Conservation (phyloP, 2,113 vertebrate genomes). For the Nannospalax galili region DNA sequence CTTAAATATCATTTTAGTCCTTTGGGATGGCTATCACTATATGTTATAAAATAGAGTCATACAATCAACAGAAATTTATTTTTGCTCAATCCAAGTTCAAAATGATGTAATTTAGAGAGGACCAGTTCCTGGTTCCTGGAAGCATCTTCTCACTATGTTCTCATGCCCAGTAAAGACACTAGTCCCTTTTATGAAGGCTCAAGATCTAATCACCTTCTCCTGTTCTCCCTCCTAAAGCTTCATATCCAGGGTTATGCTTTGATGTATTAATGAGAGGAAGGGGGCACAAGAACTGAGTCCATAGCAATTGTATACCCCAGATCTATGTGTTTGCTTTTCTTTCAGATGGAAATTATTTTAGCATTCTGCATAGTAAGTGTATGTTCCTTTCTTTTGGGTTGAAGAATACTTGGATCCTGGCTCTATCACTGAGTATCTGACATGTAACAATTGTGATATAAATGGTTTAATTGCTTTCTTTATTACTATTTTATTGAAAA, state of each 20-base stretch:
- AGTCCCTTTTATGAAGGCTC: background rate
- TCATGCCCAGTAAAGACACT: background rate
- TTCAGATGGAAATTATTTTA: background rate
- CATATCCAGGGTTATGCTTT: background rate
- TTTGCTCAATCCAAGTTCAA: background rate
- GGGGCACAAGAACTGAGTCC: background rate
- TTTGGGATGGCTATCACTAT: background rate
- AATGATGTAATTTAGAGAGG: background rate
- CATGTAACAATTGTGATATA: background rate
- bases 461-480: background rate
- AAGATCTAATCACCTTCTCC: background rate
- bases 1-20: background rate
- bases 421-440: background rate
- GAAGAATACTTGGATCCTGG: background rate
- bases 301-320: background rate
- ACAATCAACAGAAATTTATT: background rate
- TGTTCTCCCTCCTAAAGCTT: background rate
- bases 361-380: background rate
- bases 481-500: background rate
- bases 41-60: background rate
- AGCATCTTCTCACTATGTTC: background rate
- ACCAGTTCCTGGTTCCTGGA: background rate
- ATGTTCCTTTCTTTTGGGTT: background rate
- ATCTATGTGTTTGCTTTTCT: constrained; percentile 2
- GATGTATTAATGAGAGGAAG: background rate